These are phyloP conservation scores for Oscheius myriophilus DNA, from an alignment of 2,888 invertebrate species.

Conservation along the genomic window DNA sequence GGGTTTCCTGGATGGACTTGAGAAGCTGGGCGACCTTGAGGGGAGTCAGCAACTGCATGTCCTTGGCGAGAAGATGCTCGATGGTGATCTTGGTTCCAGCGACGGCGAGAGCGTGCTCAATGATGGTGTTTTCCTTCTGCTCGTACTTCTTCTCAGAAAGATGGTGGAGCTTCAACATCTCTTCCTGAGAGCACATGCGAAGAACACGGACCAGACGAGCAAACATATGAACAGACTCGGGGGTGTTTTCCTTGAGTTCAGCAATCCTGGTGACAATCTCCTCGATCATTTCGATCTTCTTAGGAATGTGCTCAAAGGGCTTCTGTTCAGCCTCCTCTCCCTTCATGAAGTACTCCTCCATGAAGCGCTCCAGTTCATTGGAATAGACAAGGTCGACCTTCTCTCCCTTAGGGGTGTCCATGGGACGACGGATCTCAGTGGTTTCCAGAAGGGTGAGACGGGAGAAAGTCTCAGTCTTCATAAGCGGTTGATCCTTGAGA, in stretches of 20 bases:
- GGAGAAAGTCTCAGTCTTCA: constrained; percentile 47
- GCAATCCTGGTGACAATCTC: constrained; percentile 43
- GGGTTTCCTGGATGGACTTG: constrained; percentile 54
- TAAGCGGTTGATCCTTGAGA: constrained; percentile 42
- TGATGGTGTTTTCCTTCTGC: constrained; percentile 41
- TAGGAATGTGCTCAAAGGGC: constrained; percentile 45
- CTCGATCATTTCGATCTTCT: constrained; percentile 47
- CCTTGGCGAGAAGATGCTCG: constrained; percentile 40
- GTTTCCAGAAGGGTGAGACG: constrained; percentile 38
- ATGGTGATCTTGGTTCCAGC: constrained; percentile 59
- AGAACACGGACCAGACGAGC: constrained; percentile 56
- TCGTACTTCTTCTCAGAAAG: constrained; percentile 37
- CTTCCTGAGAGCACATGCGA: constrained; percentile 49
- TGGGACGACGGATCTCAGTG: constrained; percentile 36
- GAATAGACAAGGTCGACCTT: constrained; percentile 49
- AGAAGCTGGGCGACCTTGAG: constrained; percentile 42
- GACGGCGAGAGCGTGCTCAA: constrained; percentile 53
- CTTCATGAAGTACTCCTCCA: constrained; percentile 57
- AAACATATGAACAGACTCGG: constrained; percentile 34
- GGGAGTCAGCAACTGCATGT: constrained; percentile 36
- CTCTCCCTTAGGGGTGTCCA: constrained; percentile 42
- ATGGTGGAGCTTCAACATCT: constrained; percentile 55
- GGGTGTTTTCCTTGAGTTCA: constrained; percentile 31
- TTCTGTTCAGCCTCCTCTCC: constrained; percentile 49
- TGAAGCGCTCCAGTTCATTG: constrained; percentile 45